These are phyloP conservation scores for Seira musarum DNA, from an alignment of 2,888 invertebrate genomes.

Conservation along the genomic window DNA sequence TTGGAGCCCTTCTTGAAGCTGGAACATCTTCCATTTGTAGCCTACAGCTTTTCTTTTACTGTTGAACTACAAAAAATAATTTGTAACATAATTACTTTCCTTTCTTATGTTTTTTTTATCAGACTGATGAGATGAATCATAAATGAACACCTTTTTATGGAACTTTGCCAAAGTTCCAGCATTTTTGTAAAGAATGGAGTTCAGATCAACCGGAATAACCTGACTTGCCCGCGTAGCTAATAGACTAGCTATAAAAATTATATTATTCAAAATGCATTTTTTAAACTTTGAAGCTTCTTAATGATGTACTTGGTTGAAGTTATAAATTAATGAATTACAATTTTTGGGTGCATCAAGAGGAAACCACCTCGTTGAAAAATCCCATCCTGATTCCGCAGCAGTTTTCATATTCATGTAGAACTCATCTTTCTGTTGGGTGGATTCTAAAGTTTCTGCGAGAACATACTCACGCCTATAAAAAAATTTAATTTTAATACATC, in stretches of 20 bases:
- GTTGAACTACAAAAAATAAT: too few relatives aligned
- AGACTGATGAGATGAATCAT: too few relatives aligned
- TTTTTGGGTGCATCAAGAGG: constrained; percentile 71
- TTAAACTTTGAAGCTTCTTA: too few relatives aligned
- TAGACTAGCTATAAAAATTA: constrained; percentile 75
- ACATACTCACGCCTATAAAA: constrained; percentile 31
- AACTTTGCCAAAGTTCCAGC: constrained; percentile 76
- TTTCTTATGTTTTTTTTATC: too few relatives aligned
- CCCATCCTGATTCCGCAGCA: constrained; percentile 96
- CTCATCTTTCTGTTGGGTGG: constrained; percentile 72
- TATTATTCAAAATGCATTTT: not conserved
- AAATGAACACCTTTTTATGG: constrained; percentile 14
- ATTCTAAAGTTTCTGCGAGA: constrained; percentile 37
- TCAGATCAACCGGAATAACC: constrained; percentile 88
- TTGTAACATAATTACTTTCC: too few relatives aligned
- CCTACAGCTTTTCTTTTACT: too few relatives aligned
- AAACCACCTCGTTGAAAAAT: constrained; percentile 94
- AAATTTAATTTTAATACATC: not conserved
- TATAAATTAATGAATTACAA: constrained; percentile 24
- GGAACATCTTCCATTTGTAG: too few relatives aligned
- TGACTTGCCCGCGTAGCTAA: constrained; percentile 78
- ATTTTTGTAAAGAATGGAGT: constrained; percentile 82
- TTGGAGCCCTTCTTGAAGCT: too few relatives aligned
- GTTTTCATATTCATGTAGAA: constrained; percentile 89
- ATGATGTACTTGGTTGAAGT: too few relatives aligned